Percentiles rank a stretch among this genome's conserved stretches.
phyloP scores from a whole-genome alignment of 92 coral and sea anemone species.

The Phenganax marumi region DNA sequence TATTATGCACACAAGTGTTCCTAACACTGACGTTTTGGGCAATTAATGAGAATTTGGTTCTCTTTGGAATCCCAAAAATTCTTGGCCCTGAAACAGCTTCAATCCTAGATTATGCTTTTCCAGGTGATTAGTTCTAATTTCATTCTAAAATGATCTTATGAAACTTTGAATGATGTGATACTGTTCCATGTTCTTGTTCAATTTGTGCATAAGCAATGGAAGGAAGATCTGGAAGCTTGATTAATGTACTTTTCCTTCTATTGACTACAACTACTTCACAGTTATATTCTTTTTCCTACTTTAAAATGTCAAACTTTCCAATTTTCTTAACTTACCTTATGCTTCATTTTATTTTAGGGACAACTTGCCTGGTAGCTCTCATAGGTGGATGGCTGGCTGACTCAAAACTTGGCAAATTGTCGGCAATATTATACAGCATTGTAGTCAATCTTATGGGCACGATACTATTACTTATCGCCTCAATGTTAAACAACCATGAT shows the following conservation, averaged over 20 bases:
- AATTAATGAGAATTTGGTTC: constrained; percentile 68
- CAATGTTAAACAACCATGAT: constrained; percentile 46
- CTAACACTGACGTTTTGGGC: constrained; percentile 81
- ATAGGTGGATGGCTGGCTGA: constrained; percentile 96
- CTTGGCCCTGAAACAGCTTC: constrained; percentile 60
- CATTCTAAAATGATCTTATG: no score
- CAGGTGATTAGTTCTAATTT: constrained; percentile 53
- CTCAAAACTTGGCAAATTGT: constrained; percentile 69
- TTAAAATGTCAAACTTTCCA: background rate
- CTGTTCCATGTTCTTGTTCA: no score
- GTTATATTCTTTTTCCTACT: no score
- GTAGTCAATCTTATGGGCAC: constrained; percentile 71
- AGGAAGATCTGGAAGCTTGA: no score
- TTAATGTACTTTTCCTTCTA: no score
- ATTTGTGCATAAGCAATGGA: no score
- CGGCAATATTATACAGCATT: constrained; percentile 66
- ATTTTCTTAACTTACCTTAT: background rate
- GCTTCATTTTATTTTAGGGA: constrained; percentile 54
- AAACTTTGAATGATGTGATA: no score
- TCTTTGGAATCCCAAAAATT: constrained; percentile 53
- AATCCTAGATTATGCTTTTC: constrained; percentile 61
- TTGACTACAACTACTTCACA: background rate
- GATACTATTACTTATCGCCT: constrained; percentile 59
- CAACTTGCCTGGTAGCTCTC: constrained; percentile 73
- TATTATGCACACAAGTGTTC: constrained; percentile 78